phyloP scores from a whole-genome alignment of 2,797 vertebrate genomes.

The Ambastaia sidthimunki region DNA sequence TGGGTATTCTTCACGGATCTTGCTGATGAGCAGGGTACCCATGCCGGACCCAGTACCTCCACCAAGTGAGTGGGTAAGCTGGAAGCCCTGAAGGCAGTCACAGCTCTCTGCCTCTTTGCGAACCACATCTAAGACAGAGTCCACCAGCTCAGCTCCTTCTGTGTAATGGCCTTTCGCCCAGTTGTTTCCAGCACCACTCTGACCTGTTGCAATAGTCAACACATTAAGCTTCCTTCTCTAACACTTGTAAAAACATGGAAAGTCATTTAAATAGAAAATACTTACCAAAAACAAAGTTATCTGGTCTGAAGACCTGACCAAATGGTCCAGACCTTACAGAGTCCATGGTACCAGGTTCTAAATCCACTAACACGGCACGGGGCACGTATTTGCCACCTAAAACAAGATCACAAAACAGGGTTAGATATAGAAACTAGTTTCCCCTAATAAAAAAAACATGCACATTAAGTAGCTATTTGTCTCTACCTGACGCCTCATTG shows the following conservation, averaged over 20 bases:
- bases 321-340: constrained; percentile 84
- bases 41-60: constrained; percentile 83
- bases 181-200: constrained; percentile 92
- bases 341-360: constrained; percentile 86
- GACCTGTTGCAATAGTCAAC: constrained; percentile 66
- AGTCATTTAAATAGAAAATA: neutral
- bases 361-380: constrained; percentile 81
- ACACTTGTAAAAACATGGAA: neutral
- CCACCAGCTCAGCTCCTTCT: constrained; percentile 89
- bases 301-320: constrained; percentile 83
- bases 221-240: neutral
- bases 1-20: constrained; percentile 84
- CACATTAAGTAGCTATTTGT: neutral
- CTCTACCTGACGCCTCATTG: constrained; percentile 80
- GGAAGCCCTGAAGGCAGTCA: constrained; percentile 84
- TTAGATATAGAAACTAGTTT: neutral
- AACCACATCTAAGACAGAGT: constrained; percentile 83
- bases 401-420: neutral
- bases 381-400: constrained; percentile 85
- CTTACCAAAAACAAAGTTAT: constrained; percentile 85
- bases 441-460: neutral
- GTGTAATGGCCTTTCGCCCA: constrained; percentile 97
- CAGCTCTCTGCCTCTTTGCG: constrained; percentile 85
- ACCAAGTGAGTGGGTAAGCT: constrained; percentile 84
- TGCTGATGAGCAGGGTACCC: constrained; percentile 85